Base-by-base conservation (phyloP, 2,797 vertebrate species). In the Cyprinella venusta region DNA sequence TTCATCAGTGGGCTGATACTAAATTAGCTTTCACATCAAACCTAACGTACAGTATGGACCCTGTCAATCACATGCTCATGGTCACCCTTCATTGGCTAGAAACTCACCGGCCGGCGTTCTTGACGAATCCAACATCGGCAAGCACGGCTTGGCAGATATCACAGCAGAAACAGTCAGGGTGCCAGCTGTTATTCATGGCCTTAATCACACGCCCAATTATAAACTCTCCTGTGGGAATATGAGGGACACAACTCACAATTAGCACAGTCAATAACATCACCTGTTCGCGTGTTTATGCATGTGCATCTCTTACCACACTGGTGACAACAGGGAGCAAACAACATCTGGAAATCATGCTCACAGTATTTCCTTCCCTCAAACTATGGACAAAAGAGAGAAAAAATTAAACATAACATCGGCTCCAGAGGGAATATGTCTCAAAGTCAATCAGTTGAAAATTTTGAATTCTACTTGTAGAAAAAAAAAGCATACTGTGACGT, bases 151-250 rank as follows among this genome's bases (percentile, higher is more conserved):
- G 94, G 90, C 98, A 99, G 89, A 99, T 95, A 91, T 99, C 96
- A 88, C 98, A 99, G 92, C 97, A 94, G 95, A 99, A 99, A 90
- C 98, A 99, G 87, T 97, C 96, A 0, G 98, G 98, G 88, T 99
- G 98, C 98, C 98, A 99, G 91, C 98, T 99, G 85, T 99, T 99
- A 93, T 99, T 99, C 98, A 99, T 99, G 90, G 98, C 98, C 94
- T 99, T 99, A 93, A 99, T 99, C 89, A 99, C 98, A 81, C 98
- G 97, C 74, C 98, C 98, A 63, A 99, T 99, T 92, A 99, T 99
- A 92, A 99, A 99, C 90, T 99, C 98, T 74, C 98, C 98, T 99
- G 88, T 24, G 80, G 76, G 72, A 85, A 91, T 10, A 80, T 80
- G 6, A 36, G 5, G 56, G 1, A 68, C 48, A 69, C 72, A 59